Percentiles rank a stretch among this genome's conserved stretches.
These are phyloP conservation scores for Nesometra sesokonis DNA, from an alignment of 35 echinoderm and acorn worm genomes.

Conservation along the genomic window DNA sequence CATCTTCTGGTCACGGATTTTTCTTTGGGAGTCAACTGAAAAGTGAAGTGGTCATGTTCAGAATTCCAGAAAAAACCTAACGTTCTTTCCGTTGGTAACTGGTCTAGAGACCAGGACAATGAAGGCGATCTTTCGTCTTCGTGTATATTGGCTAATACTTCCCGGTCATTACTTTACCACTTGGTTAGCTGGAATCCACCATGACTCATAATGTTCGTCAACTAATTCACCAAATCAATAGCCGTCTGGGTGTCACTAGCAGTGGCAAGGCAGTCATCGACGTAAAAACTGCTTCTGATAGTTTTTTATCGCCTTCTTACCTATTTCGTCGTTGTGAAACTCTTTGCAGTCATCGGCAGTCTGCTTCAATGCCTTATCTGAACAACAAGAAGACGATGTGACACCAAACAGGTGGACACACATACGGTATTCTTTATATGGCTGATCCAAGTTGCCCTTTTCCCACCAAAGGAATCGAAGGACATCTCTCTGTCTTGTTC, in stretches of 20 bases:
- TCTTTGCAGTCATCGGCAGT: conserved; percentile 27
- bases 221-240: conserved; percentile 9
- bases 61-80: conserved; percentile 46
- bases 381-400: conserved; percentile 31
- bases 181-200: conserved; percentile 66
- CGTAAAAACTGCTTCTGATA: conserved; percentile 37
- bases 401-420: neutral
- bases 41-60: conserved; percentile 38
- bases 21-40: conserved; percentile 22
- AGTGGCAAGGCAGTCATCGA: conserved; percentile 43
- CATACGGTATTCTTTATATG: too few relatives aligned
- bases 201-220: neutral
- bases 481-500: conserved; percentile 16
- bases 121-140: conserved; percentile 25
- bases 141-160: conserved; percentile 17
- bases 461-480: neutral
- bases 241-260: conserved; percentile 1
- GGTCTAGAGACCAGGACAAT: conserved; percentile 5
- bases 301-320: conserved; percentile 16
- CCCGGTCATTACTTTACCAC: conserved; percentile 43
- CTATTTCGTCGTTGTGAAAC: neutral
- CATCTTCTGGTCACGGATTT: conserved; percentile 20
- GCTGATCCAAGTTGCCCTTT: too few relatives aligned
- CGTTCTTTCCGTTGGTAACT: conserved; percentile 45
- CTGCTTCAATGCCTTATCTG: conserved; percentile 18